Base-by-base conservation (phyloP, 1,140 invertebrate species). In the Hyles euphorbiae region DNA sequence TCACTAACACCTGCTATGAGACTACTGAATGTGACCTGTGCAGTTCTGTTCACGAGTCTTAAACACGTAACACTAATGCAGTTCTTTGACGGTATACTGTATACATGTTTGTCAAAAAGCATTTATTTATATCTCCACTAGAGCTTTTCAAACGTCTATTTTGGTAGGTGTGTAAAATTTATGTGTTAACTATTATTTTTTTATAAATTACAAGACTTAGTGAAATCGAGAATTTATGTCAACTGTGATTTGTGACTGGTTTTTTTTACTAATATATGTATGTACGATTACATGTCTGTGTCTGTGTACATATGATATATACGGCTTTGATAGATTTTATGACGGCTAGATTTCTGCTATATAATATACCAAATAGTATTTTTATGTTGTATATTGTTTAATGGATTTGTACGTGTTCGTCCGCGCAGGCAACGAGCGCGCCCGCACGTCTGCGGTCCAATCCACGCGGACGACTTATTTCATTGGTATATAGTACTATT, bases 331-430 rank as follows among this genome's bases (percentile, higher is more conserved):
- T 83, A 87, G 80, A 74, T 77, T 83, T 81, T 83, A 83, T 78
- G 82, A 83, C 76, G 72, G 78, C 80, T 85, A 84, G 80, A 77
- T 83, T 74, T 83, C 80, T 84, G 83, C 83, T 87, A 85, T 87
- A 84, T 84, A 74, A 81, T 82, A 78, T 87, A 87, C 84, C 84
- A 87, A 87, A 87, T 87, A 87, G 84, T 87, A 87, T 87, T 87
- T 85, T 87, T 84, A 87, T 76, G 77, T 83, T 86, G 76, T 84
- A 83, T 85, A 84, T 83, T 82, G 75, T 82, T 84, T 79, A 76
- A 78, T 79, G 63, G 65, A 76, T 83, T 83, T 77, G 74, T 81
- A 79, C 79, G 76, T 72, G 66, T 67, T 58, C 58, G 80, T 78
- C 76, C 68, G 54, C 51, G 34, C 50, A 57, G 46, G 60, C 61